Evolutionary conservation across 2,113 vertebrate species (phyloP), one percentile per base, ranked within the genome.

Genomic region (Apteryx owenii): DNA sequence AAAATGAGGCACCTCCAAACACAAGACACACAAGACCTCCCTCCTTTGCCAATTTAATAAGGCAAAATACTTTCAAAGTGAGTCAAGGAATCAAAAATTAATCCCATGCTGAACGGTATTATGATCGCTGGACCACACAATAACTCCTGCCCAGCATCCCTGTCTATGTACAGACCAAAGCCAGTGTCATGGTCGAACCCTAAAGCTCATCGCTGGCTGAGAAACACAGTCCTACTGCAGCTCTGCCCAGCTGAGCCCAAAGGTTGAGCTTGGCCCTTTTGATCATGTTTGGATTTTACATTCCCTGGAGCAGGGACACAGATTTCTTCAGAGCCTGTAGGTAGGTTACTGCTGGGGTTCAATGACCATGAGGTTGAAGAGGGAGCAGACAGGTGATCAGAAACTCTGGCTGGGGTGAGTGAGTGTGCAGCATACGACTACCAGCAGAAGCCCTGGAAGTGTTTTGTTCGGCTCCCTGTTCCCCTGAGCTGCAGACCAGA

Each of bases 21-120:
- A 60, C 17, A 33, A 33, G 56, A 33, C 56, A 33, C 29, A 31
- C 17, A 60, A 58, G 56, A 60, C 56, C 29, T 40, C 88, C 79
- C 54, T 85, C 91, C 71, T 76, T 66, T 23, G n/a, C 28, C 11
- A 50, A 38, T 3, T 48, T 90, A 85, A 48, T 95, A 88, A 72
- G 93, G 64, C n/a, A 93, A 94, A 96, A 90, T 81, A 90, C 90
- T 91, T 91, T 93, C 72, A 80, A 93, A 88, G 58, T 66, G 89
- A 73, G 83, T 91, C 69, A 79, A 23, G 25, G 64, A 88, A 83
- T 91, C 79, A 88, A 83, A 94, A 94, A 95, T 91, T 75, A 95
- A 91, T 86, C 93, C 85, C 93, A 91, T 81, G 94, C 91, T 97
- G 93, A 91, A 88, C 68, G 68, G 51, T 85, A 89, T 93, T 92